A percentile compares a stretch with the other conserved stretches of the same genome.
These are phyloP conservation scores for Cataglyphis livida DNA, from an alignment of 2,888 invertebrate species.

Conservation along the genomic window DNA sequence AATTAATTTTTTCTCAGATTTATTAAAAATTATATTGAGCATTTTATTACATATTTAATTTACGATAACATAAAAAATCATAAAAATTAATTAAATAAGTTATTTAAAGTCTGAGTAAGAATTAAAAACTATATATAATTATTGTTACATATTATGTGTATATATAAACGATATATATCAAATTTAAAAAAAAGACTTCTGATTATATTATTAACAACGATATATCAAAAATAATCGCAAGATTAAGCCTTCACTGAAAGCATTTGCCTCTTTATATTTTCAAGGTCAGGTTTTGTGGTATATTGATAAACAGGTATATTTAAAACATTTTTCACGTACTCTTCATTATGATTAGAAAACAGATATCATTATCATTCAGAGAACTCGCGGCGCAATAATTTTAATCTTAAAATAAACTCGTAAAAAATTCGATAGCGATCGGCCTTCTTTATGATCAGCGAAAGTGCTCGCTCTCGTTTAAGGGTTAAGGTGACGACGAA, in stretches of 20 bases:
- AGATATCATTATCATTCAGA: neutral
- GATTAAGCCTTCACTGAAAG: neutral
- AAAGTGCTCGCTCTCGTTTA: slow-evolving; percentile 28
- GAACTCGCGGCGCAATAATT: neutral
- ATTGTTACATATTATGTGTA: neutral
- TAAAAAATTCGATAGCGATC: slow-evolving; percentile 2
- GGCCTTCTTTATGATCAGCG: slow-evolving; percentile 32
- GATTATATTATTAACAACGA: neutral
- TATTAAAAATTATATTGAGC: neutral
- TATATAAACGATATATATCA: neutral
- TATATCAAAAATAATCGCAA: neutral
- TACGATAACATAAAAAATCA: neutral
- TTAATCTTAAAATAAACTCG: slow-evolving; percentile 6
- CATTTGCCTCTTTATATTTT: neutral
- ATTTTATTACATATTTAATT: neutral
- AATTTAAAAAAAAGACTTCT: neutral
- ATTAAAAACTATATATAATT: neutral
- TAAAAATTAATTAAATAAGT: neutral
- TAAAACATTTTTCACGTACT: neutral
- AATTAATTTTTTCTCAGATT: slow-evolving; percentile 5
- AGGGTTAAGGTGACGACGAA: slow-evolving; percentile 48
- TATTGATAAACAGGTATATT: neutral
- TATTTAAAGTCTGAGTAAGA: neutral
- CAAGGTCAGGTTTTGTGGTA: neutral
- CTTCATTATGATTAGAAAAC: neutral